Evolutionary conservation across 2,797 vertebrate species (phyloP), one percentile per base, ranked within the genome.

Genomic region (Sebastes hubbsi): DNA sequence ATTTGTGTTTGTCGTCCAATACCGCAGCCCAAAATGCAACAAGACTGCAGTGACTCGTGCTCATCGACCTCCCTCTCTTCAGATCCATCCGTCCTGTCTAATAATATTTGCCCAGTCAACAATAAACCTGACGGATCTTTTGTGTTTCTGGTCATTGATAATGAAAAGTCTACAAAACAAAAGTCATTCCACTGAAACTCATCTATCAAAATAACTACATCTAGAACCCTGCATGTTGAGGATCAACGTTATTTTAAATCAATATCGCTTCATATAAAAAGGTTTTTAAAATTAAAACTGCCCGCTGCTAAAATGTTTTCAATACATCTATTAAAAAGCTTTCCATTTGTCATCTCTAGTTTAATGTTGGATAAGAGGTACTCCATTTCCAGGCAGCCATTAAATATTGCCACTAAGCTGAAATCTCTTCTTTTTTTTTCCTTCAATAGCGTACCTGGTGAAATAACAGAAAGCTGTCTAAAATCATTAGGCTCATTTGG

Each of bases 41-140:
- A 77, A 82, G 74, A 87, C 13, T n/a, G 59, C 83, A 79, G 61
- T 52, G 73, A 86, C 60, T 77, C 32, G n/a, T 74, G 56, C 70
- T 68, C 65, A 89, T 88, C 46, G 73, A 92, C 91, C 80, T 71
- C 68, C 67, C 63, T 71, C 78, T 77, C 69, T 70, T 88, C 81
- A 68, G 77, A 75, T 74, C 72, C 56, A 86, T 89, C 78, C 71
- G 16, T 86, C 81, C 88, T 64, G 77, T 80, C 88, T 82, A 78
- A 91, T 89, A 90, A 84, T 89, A 91, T 92, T 88, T 92, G 85
- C 81, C 67, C 86, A 84, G 90, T 91, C 85, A 88, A 93, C 91
- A 92, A 91, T 88, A 89, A 86, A 82, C 49, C 78, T 86, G 75
- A 89, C 82, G 78, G 77, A 85, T 84, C 65, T 18, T 81, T 84